Evolutionary conservation across 2,797 vertebrate species (phyloP), one percentile per base, ranked within the genome.

Genomic region (Melanotaenia nigrans): DNA sequence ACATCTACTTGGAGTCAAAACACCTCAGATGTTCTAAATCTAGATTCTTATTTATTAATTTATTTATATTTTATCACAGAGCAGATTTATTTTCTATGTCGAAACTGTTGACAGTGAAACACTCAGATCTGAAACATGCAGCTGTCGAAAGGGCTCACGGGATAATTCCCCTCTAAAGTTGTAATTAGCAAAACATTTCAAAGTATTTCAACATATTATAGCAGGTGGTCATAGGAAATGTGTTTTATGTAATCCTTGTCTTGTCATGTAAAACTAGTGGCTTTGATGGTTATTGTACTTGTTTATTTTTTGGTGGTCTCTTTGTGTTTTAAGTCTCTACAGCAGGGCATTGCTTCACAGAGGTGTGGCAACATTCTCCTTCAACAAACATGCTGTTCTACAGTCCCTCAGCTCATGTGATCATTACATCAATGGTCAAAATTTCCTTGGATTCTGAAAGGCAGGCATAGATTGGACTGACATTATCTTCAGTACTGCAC

Each of bases 1-100:
- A 89, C 81, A 79, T 89, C 77, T 75, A 68, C 77, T 53, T 60
- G 53, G 80, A 82, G 74, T 61, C 61, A 49, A 9, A 51, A 55
- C 55, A 33, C 62, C 57, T 75, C 68, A 60, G 63, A 73, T 78
- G 58, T 55, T 75, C 61, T 32, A 28, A 75, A 78, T 54, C 53
- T 55, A 38, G 11, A 58, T 64, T 62, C 16, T 54, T 75, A 56
- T 22, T 28, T 16, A 12, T 49, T 4, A 55, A 45, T 67, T 74
- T n/a, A 40, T 64, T 73, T 65, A 64, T 25, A 20, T 60, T 69
- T 61, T 62, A 63, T 75, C n/a, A 12, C 22, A 59, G n/a, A 53
- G 25, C 14, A 67, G 25, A 79, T 79, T 81, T 69, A 71, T 77
- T 77, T 77, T 12, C 40, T 38, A 64, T 66, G 58, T 7, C 16